Base-by-base conservation (phyloP, 2,113 vertebrate genomes). In the Tragelaphus buxtoni region DNA sequence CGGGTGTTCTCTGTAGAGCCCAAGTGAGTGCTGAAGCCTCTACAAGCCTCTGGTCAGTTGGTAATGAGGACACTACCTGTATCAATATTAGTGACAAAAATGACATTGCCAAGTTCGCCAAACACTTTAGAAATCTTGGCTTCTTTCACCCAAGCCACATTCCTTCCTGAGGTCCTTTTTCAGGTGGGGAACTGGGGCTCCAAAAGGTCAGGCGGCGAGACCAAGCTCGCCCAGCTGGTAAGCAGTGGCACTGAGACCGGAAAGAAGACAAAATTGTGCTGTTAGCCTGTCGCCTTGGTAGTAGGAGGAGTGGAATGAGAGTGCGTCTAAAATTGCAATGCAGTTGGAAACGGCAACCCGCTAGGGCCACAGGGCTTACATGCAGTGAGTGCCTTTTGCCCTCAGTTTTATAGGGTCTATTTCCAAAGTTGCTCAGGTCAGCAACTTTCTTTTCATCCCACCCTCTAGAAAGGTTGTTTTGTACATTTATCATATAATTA, bases 81-180 rank as follows among this genome's bases (percentile, higher is more conserved):
- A 61, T 56, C 55, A 39, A 88, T n/a, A 32, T 39, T 84, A 63
- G 42, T 63, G 69, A 28, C 76, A 83, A 86, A 55, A 69, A 69
- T 49, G 49, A 32, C 53, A 55, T 74, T 86, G 79, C 28, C n/a
- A 94, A 94, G 56, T 63, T 17, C 22, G 2, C 26, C 76, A 81
- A 92, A 58, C 49, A 83, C 26, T 94, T 72, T 61, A 55, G 4
- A 85, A 93, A 58, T 51, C 20, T 32, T 76, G 47, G 60, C 58
- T 85, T 58, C 32, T 82, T 91, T 89, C n/a, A 72, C 79, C 84
- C 45, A 80, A 89, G 74, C 55, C 80, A 74, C 14, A 95, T 80
- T 84, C 35, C 88, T 92, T 92, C 69, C 74, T 39, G 49, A 84
- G 55, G 53, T 53, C 13, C 53, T 28, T 97, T 96, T 96, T 87